Evolutionary conservation across 2,113 vertebrate genomes (phyloP), one percentile per base, ranked within the genome.

Genomic region (Alexandromys fortis): DNA sequence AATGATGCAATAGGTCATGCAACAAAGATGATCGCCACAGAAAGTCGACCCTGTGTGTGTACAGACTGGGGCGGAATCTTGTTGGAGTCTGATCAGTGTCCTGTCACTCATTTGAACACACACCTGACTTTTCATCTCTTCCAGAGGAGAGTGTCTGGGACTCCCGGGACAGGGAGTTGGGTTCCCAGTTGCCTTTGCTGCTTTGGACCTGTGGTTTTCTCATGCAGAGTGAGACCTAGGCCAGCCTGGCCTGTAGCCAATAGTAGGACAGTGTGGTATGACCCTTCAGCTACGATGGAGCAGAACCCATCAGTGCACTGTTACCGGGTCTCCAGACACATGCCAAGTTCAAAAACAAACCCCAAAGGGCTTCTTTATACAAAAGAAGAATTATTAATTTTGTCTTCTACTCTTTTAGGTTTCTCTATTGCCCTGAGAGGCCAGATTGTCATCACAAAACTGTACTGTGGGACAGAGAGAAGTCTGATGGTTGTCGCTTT

Each of bases 241-340:
- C 26, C 67, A n/a, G 21, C 67, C 12, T 49, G 33, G 45, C 67
- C 21, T n/a, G 45, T 12, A 87, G 35, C 79, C 47, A 17, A 4
- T 3, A 47, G 19, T 4, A 52, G 67, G 30, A 52, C 67, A 70
- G 12, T 87, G 4, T 52, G 68, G 3, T 3, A 7, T 47, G 9
- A 68, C 45, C 38, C 68, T 17, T 38, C 55, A 21, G 14, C 52
- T 22, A 33, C 0, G 7, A 45, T 3, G 28, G 42, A 70, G 26
- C 14, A 72, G 24, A 13, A 2, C 0, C 14, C 2, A 6, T 38
- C 61, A 12, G 22, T 52, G 65, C 10, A 24, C 1, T 14, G 3
- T 21, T 4, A 2, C 12, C 33, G 42, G 22, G 42, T 68, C 7
- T 7, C 24, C 30, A 76, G 61, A 45, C 67, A 73, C 35, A 26